Percentiles rank a stretch among this genome's conserved stretches.
These are phyloP conservation scores for Squalus acanthias DNA, from an alignment of 2,797 vertebrate species.

Conservation along the genomic window DNA sequence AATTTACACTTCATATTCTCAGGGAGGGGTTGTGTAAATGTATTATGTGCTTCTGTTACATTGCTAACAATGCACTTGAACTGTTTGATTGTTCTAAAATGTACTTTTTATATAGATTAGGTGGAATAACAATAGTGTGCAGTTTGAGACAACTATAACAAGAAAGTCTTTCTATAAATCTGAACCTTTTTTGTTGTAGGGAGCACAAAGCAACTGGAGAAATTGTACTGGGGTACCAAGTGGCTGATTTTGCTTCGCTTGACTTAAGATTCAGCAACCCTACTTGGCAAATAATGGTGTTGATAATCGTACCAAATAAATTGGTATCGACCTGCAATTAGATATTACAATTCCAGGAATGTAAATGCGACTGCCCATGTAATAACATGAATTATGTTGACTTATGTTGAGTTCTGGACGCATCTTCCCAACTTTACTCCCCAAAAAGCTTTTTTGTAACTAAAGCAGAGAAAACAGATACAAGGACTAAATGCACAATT, in stretches of 20 bases:
- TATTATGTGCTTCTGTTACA: not conserved
- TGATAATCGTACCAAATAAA: not conserved
- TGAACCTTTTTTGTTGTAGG: no score
- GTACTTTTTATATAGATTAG: not conserved
- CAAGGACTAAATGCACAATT: not conserved
- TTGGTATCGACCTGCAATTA: no score
- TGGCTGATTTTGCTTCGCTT: not conserved
- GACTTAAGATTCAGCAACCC: not conserved
- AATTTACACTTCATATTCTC: not conserved
- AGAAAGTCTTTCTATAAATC: not conserved
- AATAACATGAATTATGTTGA: not conserved
- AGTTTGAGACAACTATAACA: not conserved
- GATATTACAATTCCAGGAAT: not conserved
- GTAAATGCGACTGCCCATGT: no score
- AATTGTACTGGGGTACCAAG: not conserved
- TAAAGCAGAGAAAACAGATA: not conserved
- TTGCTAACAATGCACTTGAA: not conserved
- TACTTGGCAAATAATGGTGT: not conserved
- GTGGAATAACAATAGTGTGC: not conserved
- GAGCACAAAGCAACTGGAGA: not conserved
- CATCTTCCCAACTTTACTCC: no score
- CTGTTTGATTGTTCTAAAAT: not conserved
- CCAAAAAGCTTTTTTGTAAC: no score
- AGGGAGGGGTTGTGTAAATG: not conserved
- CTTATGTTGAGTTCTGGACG: no score